Conservation (phyloP, 35 echinoderm and acorn worm species). For the Ptychodera flava region DNA sequence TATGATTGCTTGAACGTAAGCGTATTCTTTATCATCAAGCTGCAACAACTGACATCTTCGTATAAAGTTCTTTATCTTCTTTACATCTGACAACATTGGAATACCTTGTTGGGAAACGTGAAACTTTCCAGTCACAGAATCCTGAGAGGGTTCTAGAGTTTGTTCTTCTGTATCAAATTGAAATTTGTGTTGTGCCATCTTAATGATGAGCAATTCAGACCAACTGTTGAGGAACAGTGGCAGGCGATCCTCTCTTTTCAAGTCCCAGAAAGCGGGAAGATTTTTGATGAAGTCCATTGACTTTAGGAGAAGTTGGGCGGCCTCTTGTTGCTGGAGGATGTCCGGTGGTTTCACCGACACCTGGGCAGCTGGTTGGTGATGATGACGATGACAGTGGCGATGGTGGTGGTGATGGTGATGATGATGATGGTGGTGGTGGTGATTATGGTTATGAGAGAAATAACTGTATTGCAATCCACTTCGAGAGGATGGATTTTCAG, state of each 20-base stretch:
- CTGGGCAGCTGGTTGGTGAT: background rate
- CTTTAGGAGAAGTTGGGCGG: slow-evolving; percentile 86
- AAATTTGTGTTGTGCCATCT: slow-evolving; percentile 89
- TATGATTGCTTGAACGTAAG: slow-evolving; percentile 89
- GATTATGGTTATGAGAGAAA: background rate
- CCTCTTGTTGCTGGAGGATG: slow-evolving; percentile 38
- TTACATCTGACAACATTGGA: slow-evolving; percentile 76
- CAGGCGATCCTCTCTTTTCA: slow-evolving; percentile 59
- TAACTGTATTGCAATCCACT: background rate
- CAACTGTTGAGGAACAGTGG: slow-evolving; percentile 87
- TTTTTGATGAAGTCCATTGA: slow-evolving; percentile 87
- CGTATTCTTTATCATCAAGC: slow-evolving; percentile 97
- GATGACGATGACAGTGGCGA: background rate
- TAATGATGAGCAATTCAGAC: slow-evolving; percentile 88
- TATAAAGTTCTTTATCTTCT: slow-evolving; percentile 91
- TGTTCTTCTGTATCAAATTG: slow-evolving; percentile 74
- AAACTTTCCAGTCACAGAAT: slow-evolving; percentile 62
- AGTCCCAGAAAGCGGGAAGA: slow-evolving; percentile 54
- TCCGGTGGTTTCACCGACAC: background rate
- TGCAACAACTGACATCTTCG: slow-evolving; percentile 76
- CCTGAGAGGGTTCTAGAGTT: slow-evolving; percentile 29
- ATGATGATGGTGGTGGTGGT: background rate
- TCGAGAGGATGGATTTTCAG: background rate
- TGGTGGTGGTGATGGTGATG: background rate
- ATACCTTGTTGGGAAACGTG: slow-evolving; percentile 80